Conservation (phyloP, 1,140 invertebrate species). For the Drosophila kepulauana region DNA sequence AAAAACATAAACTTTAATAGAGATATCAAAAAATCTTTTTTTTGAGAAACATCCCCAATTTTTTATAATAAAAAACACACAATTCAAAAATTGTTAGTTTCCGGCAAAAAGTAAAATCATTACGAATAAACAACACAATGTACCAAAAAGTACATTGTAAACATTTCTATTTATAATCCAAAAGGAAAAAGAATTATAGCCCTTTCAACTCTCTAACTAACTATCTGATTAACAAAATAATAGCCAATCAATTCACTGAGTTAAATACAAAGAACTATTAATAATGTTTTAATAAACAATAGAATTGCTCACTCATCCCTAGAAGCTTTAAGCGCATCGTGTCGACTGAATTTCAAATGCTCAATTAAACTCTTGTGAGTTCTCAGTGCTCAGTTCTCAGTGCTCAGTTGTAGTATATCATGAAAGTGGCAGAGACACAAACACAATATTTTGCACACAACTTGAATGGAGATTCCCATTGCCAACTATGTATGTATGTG, state of each 20-base stretch:
- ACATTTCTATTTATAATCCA: neutral
- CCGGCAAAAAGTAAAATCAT: too few species aligned
- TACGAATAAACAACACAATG: too few species aligned
- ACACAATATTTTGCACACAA: constrained; percentile 8
- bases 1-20: neutral
- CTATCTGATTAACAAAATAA: too few species aligned
- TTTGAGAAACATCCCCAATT: too few species aligned
- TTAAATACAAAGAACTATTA: neutral
- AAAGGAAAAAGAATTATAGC: neutral
- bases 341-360: constrained; percentile 1
- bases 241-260: neutral
- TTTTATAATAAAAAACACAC: too few species aligned
- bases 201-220: neutral
- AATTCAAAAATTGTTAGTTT: neutral
- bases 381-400: neutral
- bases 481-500: neutral
- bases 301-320: constrained; percentile 10
- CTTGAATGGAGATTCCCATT: neutral
- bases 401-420: neutral
- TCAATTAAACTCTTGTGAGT: neutral
- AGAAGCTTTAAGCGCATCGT: neutral
- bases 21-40: neutral
- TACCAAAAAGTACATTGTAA: neutral
- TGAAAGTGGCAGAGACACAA: neutral
- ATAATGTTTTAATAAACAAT: constrained; percentile 11